These are phyloP conservation scores for Malacoctenus gilli DNA, from an alignment of 2,797 vertebrate species.

Conservation along the genomic window DNA sequence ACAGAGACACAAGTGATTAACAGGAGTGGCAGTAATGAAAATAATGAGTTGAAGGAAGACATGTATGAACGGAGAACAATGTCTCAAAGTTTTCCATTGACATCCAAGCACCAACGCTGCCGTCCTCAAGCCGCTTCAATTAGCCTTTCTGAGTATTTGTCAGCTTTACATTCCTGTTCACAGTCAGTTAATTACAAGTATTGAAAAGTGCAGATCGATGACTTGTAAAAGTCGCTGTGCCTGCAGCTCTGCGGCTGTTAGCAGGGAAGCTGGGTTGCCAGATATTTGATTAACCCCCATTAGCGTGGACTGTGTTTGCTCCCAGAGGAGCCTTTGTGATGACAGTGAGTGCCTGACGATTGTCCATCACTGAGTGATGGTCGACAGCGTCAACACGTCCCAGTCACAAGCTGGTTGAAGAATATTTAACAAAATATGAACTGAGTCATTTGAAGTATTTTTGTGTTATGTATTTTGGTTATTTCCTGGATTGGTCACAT, in stretches of 20 bases:
- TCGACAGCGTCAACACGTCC: not conserved
- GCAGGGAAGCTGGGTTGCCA: conserved; percentile 48
- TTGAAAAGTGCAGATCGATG: conserved; percentile 46
- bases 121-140: no score
- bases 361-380: conserved; percentile 27
- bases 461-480: no score
- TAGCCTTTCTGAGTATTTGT: conserved; percentile 23
- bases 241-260: conserved; percentile 27
- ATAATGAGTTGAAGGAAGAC: conserved; percentile 5
- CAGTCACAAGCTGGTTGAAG: no score
- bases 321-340: conserved; percentile 54
- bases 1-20: conserved; percentile 66
- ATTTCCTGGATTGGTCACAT: no score
- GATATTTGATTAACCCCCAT: conserved; percentile 69
- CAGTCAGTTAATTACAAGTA: conserved; percentile 43
- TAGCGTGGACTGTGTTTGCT: conserved; percentile 50
- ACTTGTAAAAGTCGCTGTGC: conserved; percentile 12
- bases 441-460: no score
- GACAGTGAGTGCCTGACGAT: conserved; percentile 41
- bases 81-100: conserved; percentile 1
- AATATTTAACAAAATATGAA: no score
- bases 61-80: no score
- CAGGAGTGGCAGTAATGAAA: conserved; percentile 68
- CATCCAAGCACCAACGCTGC: conserved; percentile 13
- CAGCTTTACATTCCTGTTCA: conserved; percentile 35